These are phyloP conservation scores for Petaurus breviceps DNA, from an alignment of 2,113 vertebrate species.

Conservation along the genomic window DNA sequence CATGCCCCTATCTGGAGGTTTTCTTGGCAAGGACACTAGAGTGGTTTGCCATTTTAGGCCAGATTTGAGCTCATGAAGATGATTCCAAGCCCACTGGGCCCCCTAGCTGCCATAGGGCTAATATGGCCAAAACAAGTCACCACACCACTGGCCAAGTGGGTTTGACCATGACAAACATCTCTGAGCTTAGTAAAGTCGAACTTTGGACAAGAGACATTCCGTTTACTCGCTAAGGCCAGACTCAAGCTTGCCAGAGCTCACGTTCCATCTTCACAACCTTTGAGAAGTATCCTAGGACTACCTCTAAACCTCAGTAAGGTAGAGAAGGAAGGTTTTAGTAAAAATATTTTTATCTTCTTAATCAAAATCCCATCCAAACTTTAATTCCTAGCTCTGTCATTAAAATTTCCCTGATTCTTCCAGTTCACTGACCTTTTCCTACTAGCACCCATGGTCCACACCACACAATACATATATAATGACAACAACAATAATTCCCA, in stretches of 20 bases:
- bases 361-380: neutral
- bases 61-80: neutral
- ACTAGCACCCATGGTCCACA: neutral
- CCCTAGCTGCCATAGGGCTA: neutral
- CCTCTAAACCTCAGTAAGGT: too few relatives aligned
- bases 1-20: neutral
- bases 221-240: neutral
- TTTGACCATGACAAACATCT: neutral
- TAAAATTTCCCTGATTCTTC: neutral
- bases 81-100: neutral
- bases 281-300: neutral
- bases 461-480: neutral
- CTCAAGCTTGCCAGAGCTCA: neutral
- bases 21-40: neutral
- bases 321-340: neutral
- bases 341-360: neutral
- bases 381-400: neutral
- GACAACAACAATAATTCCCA: neutral
- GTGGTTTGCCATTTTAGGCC: neutral
- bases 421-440: neutral
- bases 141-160: neutral
- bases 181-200: neutral
- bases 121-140: neutral
- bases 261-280: neutral
- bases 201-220: neutral